phyloP scores from a whole-genome alignment of 1,140 invertebrate genomes.

The Leucophenga varia region DNA sequence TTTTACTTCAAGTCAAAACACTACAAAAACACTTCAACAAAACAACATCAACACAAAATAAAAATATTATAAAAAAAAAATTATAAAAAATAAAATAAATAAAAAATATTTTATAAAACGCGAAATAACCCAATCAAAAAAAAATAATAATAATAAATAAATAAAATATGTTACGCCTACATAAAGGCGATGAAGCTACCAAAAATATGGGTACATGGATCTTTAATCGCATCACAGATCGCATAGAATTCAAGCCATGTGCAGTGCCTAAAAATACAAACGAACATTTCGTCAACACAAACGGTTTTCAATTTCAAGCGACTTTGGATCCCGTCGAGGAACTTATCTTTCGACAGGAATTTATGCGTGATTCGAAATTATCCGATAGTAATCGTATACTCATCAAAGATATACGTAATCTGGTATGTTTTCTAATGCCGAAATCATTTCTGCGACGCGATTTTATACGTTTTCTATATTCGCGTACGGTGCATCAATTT shows the following conservation, averaged over 20 bases:
- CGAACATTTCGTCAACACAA: constrained; percentile 33
- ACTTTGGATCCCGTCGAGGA: constrained; percentile 43
- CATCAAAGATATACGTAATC: constrained; percentile 40
- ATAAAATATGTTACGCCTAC: neutral
- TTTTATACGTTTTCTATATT: constrained; percentile 42
- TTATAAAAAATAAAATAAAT: too few relatives aligned
- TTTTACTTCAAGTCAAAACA: too few relatives aligned
- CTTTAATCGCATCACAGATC: constrained; percentile 16
- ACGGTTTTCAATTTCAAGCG: constrained; percentile 33
- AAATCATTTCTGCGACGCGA: constrained; percentile 23
- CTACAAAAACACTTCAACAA: too few relatives aligned
- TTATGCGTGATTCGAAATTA: constrained; percentile 13
- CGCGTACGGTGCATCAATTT: constrained; percentile 31
- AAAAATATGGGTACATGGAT: constrained; percentile 14
- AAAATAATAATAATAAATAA: too few relatives aligned
- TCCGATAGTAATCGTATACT: constrained; percentile 38
- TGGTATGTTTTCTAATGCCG: constrained; percentile 45
- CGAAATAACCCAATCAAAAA: too few relatives aligned
- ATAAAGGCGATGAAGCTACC: constrained; percentile 7
- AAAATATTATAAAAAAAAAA: too few relatives aligned
- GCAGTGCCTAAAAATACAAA: constrained; percentile 22
- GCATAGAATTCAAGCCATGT: constrained; percentile 29
- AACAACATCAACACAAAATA: too few relatives aligned
- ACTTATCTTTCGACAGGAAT: constrained; percentile 41
- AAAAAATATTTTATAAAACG: too few relatives aligned